phyloP scores from a whole-genome alignment of 2,888 invertebrate species.

The Abrostola tripartita region DNA sequence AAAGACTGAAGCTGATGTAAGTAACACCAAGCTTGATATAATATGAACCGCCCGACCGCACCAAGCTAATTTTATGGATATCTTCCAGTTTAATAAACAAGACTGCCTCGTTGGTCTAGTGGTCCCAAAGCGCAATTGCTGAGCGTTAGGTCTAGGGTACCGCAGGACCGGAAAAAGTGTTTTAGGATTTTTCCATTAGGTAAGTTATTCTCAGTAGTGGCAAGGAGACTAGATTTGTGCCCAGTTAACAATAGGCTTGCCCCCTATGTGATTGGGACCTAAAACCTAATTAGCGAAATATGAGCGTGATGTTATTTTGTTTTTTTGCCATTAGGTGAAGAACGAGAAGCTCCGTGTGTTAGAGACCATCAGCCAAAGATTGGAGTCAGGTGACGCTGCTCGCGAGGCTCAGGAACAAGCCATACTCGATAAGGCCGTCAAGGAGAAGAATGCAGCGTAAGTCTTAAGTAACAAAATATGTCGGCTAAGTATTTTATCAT shows the following conservation, averaged over 20 bases:
- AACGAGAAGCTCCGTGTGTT: constrained; percentile 77
- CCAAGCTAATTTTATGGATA: too few relatives aligned
- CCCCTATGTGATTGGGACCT: too few relatives aligned
- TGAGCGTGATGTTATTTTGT: neutral
- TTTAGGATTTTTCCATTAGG: too few relatives aligned
- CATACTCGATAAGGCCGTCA: constrained; percentile 83
- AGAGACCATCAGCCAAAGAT: constrained; percentile 80
- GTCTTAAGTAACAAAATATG: constrained; percentile 31
- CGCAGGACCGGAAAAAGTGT: too few relatives aligned
- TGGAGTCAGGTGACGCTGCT: constrained; percentile 78
- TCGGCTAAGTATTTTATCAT: neutral
- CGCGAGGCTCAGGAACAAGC: constrained; percentile 80
- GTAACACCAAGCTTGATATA: constrained; percentile 9
- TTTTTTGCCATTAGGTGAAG: constrained; percentile 63
- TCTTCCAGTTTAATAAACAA: too few relatives aligned
- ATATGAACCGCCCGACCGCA: neutral
- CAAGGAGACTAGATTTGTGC: too few relatives aligned
- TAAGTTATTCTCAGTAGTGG: too few relatives aligned
- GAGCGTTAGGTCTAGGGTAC: too few relatives aligned
- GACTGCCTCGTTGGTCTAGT: too few relatives aligned
- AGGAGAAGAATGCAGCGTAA: constrained; percentile 77
- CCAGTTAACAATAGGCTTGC: too few relatives aligned
- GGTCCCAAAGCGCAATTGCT: too few relatives aligned
- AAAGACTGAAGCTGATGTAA: constrained; percentile 73
- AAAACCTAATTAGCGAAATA: too few relatives aligned